Conservation (phyloP, 2,888 invertebrate species). For the Pristionchus japonicus region DNA sequence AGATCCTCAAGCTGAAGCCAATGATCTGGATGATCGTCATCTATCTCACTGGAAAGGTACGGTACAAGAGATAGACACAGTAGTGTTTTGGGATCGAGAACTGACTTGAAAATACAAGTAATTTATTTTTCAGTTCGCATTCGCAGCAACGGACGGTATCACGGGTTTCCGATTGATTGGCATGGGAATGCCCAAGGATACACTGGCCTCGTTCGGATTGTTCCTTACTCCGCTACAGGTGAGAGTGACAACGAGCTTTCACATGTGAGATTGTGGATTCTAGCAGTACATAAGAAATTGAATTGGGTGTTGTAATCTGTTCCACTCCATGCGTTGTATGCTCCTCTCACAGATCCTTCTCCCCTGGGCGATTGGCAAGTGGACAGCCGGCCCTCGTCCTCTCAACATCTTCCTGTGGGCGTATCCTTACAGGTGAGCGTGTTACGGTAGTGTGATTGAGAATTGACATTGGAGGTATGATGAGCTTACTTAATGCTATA, state of each 20-base stretch:
- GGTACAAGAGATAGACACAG: background rate
- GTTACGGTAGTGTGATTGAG: background rate
- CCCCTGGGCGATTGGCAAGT: constrained; percentile 87
- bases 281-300: too few relatives aligned
- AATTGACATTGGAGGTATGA: background rate
- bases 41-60: constrained; percentile 88
- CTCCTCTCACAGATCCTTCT: constrained; percentile 84
- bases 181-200: constrained; percentile 94
- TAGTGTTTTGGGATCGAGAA: background rate
- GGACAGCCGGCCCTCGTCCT: constrained; percentile 90
- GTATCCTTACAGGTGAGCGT: constrained; percentile 81
- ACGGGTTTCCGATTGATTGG: constrained; percentile 95
- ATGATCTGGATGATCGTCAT: constrained; percentile 86
- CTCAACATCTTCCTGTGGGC: constrained; percentile 90
- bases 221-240: constrained; percentile 92
- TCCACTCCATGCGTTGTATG: too few relatives aligned
- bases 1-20: constrained; percentile 87
- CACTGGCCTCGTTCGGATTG: constrained; percentile 90
- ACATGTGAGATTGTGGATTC: background rate
- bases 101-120: too few relatives aligned
- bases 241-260: background rate
- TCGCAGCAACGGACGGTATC: constrained; percentile 94
- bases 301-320: background rate
- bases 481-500: too few relatives aligned
- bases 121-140: constrained; percentile 83